Percentiles rank a stretch among this genome's conserved stretches.
Conservation (phyloP, 2,113 vertebrate species). For the Marmota monax region DNA sequence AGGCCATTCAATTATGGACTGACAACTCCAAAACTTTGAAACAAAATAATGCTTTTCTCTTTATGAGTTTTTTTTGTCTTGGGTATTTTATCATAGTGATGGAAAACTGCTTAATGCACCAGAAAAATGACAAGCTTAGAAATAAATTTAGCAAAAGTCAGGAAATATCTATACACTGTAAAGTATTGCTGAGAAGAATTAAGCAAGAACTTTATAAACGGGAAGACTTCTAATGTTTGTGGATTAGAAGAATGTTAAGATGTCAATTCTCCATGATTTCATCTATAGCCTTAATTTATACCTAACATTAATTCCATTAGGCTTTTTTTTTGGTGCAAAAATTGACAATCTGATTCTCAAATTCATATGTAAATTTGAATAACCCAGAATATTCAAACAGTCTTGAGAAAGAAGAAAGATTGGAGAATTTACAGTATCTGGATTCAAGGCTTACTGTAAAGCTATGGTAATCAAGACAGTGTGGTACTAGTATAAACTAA, state of each 20-base stretch:
- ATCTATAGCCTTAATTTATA: neutral
- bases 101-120: neutral
- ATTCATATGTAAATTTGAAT: neutral
- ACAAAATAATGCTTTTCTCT: no score
- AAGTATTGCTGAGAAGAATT: neutral
- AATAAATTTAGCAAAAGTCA: neutral
- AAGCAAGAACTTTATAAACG: neutral
- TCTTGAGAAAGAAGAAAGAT: neutral
- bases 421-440: neutral
- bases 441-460: neutral
- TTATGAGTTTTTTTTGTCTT: neutral
- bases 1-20: no score
- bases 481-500: neutral
- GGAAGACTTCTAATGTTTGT: neutral
- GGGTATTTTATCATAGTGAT: neutral
- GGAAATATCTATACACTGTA: neutral
- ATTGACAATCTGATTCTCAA: neutral
- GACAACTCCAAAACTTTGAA: no score
- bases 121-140: neutral
- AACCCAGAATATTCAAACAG: neutral
- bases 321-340: neutral
- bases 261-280: neutral
- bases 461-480: neutral
- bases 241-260: neutral
- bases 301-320: neutral